Base-by-base conservation (phyloP, 2,113 vertebrate species). In the Clupea harengus region DNA sequence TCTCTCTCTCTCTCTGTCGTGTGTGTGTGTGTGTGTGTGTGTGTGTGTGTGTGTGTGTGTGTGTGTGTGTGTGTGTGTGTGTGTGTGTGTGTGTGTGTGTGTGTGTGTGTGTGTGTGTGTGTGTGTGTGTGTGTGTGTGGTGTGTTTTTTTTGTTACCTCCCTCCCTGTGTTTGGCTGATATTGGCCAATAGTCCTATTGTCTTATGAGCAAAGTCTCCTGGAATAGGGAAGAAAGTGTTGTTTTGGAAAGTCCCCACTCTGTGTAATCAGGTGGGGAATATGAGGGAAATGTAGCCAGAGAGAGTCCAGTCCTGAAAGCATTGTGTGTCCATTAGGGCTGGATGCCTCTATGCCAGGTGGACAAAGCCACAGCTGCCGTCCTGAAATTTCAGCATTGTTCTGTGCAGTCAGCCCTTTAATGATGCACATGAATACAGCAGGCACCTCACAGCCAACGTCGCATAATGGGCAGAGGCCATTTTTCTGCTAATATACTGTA, bases 321-420 rank as follows among this genome's bases (percentile, higher is more conserved):
- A 72, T 72, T 72, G 10, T 72, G 10, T 72, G 2, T 32, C 15
- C 11, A 3, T 13, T 7, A 3, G 20, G 25, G 64, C 64, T 72
- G 25, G 64, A 72, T 72, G 7, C 32, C 25, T 72, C 64, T 72
- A 13, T 72, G 13, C 25, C 64, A 72, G 28, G 64, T 72, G 28
- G 64, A 72, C 64, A 72, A 72, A 72, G 64, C 64, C 64, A 7
- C 3, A 11, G 25, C 64, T 8, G n/a, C 10, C 64, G 13, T 72
- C 64, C 64, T 72, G 64, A 72, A 72, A 72, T 28, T 72, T 72
- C 64, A 72, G 64, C 64, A 72, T 72, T 72, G 64, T 72, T 25
- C n/a, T 72, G 64, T 72, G 7, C 25, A 72, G 64, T 72, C 64
- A 72, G 64, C n/a, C 64, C 64, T 72, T 28, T 25, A 72, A 72